Base-by-base conservation (phyloP, 2,797 vertebrate genomes). In the Rousettus madagascariensis region DNA sequence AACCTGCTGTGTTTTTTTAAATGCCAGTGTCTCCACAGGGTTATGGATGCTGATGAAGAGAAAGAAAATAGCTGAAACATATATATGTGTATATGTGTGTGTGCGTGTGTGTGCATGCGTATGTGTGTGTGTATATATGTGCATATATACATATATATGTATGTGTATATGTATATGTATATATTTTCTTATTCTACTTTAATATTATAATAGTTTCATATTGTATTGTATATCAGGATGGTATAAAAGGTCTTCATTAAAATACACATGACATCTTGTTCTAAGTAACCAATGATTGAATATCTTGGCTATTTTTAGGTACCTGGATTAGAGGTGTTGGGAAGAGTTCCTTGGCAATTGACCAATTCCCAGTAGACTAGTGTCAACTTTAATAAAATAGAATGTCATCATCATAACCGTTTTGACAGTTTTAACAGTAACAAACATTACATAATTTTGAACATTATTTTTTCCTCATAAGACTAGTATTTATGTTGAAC, bases 1-100 rank as follows among this genome's bases (percentile, higher is more conserved):
- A 96, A 94, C 97, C 96, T 96, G 96, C 96, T 95, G 96, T 95
- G 93, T 92, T 87, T 92, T 97, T 96, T 96, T 53, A 91, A 96
- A 92, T 86, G 93, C 77, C 85, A 49, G 77, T 57, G 0, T 96
- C 96, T 97, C 92, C 59, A 72, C 90, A 72, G 96, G 92, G n/a
- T 87, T 88, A 69, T 38, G 75, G 80, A 95, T 84, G 93, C 91
- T 96, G 74, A 91, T 93, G 38, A 80, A 49, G 38, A 41, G 46
- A 87, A 71, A 91, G 72, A 88, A 78, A 91, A 72, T 90, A 91
- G 79, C 93, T 91, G 77, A 69, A 77, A 66, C 36, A 38, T 41
- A 6, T 41, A 8, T 38, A 6, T 41, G 41, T 41, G 41, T 41
- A 6, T 41, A 6, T 41, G 41, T 41, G 41, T 8, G 6, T 41